Evolutionary conservation across 2,888 invertebrate genomes (phyloP), one percentile per base, ranked within the genome.

Genomic region (Eucriotettix oculatus): DNA sequence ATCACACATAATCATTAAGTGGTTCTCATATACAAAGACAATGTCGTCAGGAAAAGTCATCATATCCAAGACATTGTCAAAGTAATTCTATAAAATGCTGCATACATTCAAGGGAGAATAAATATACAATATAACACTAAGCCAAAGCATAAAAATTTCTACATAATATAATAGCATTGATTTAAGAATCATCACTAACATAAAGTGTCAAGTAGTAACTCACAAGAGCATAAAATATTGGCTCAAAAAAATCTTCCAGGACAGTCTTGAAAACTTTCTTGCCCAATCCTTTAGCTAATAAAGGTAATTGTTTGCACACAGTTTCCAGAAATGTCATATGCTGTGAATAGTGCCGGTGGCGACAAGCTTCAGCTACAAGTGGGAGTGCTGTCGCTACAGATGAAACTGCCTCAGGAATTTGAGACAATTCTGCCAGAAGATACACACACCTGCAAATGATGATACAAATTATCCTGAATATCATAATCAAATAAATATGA

Each of bases 321-420:
- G 78, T 75, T 67, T 79, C 78, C 58, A 77, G 67, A 60, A 78
- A 69, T 56, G 70, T 68, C 16, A 76, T 69, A 67, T 79, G 78
- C 54, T 77, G 75, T 9, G 75, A 70, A 67, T 77, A 79, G 66
- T 76, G 75, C 48, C 70, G 70, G 60, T 69, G 66, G 10, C 66
- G 67, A n/a, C 70, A 71, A 29, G 76, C 74, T 63, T 72, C 71
- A 9, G 73, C 71, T 56, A 78, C 66, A 44, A 71, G 63, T 16
- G 76, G 75, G 58, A 79, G 67, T 54, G 73, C 67, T 61, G 69
- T 66, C 16, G 69, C 63, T 14, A 74, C 68, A 16, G 69, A 63
- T 9, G 66, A 63, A 41, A 68, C 65, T 56, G 71, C 67, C 53
- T 70, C 67, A 10, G 70, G 68, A 56, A 74, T 67, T 59, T 69